Conservation (phyloP, 2,888 invertebrate species). For the Sarcophaga variegata region DNA sequence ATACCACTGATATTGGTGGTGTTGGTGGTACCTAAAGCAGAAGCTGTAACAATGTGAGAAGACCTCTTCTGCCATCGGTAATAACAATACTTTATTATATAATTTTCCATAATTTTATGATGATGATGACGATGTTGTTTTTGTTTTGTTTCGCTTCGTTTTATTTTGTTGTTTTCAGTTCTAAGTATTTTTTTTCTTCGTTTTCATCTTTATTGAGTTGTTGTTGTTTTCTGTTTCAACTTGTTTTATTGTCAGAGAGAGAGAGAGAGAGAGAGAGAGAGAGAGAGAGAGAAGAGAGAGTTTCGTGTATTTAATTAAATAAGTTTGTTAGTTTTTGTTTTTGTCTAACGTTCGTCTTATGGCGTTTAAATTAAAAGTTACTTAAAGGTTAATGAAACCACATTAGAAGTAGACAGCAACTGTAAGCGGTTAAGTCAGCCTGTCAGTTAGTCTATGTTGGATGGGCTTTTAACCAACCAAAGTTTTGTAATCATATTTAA, state of each 20-base stretch:
- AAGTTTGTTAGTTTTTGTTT: slow-evolving; percentile 29
- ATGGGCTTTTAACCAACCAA: slow-evolving; percentile 63
- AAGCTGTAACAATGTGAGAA: slow-evolving; percentile 15
- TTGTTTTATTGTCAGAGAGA: slow-evolving; percentile 41
- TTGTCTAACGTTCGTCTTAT: slow-evolving; percentile 52
- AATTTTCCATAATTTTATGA: slow-evolving; percentile 65
- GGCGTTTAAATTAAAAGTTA: slow-evolving; percentile 68
- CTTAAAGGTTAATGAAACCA: slow-evolving; percentile 68
- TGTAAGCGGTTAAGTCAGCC: slow-evolving; percentile 36
- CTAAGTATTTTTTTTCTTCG: background rate
- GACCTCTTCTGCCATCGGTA: slow-evolving; percentile 16
- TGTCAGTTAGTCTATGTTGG: slow-evolving; percentile 30
- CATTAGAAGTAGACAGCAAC: slow-evolving; percentile 63
- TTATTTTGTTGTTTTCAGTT: slow-evolving; percentile 38
- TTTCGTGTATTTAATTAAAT: slow-evolving; percentile 67
- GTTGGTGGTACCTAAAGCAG: background rate
- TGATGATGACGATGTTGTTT: slow-evolving; percentile 39
- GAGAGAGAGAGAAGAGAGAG: background rate
- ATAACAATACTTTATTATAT: slow-evolving; percentile 66
- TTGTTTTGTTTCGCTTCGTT: slow-evolving; percentile 43
- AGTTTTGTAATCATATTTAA: slow-evolving; percentile 61
- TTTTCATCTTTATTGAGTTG: slow-evolving; percentile 19
- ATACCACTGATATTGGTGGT: background rate
- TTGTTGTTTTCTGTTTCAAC: slow-evolving; percentile 44
- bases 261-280: background rate